These are phyloP conservation scores for Palaemon carinicauda DNA, from an alignment of 1,140 invertebrate species.

Conservation along the genomic window DNA sequence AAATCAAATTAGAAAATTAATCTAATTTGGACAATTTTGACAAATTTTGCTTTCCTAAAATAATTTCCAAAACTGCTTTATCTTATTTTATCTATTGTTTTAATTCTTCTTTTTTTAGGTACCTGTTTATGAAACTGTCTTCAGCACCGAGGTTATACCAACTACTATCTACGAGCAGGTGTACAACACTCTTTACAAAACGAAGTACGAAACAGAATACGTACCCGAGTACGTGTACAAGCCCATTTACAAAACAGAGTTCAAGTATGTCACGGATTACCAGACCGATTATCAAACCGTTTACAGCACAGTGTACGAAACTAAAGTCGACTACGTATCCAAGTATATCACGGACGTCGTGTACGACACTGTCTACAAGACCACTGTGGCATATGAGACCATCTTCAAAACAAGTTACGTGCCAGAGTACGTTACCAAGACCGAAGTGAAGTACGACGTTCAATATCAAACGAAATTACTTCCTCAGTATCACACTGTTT, in stretches of 20 bases:
- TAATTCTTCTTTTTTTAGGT: no score
- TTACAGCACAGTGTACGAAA: conserved; percentile 34
- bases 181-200: conserved; percentile 23
- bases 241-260: conserved; percentile 31
- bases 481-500: conserved; percentile 33
- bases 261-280: conserved; percentile 22
- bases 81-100: no score
- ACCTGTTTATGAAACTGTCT: conserved; percentile 24
- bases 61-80: no score
- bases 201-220: conserved; percentile 24
- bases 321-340: conserved; percentile 1
- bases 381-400: neutral
- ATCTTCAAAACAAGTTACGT: conserved; percentile 5
- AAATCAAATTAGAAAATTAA: no score
- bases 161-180: conserved; percentile 26
- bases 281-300: conserved; percentile 26
- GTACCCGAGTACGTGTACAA: conserved; percentile 28
- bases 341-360: conserved; percentile 26
- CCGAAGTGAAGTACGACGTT: conserved; percentile 26
- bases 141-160: neutral
- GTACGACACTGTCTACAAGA: conserved; percentile 16
- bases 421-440: conserved; percentile 22
- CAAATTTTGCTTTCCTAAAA: no score
- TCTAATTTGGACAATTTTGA: no score
- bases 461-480: conserved; percentile 23